Base-by-base conservation (phyloP, 1,140 invertebrate species). In the Whitmania pigra region DNA sequence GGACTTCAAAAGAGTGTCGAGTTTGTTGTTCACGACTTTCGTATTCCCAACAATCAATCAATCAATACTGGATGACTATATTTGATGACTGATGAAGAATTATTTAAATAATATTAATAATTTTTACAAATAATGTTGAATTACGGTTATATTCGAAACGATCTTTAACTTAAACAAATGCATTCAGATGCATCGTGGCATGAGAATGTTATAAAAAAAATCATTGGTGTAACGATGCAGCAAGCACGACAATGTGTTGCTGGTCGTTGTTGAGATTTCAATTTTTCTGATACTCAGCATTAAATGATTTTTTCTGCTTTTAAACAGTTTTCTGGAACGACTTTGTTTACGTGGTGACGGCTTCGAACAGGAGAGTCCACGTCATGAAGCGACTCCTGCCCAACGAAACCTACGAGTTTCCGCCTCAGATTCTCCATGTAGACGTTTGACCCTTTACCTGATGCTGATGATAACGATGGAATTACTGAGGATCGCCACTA, bases 311-410 rank as follows among this genome's bases (percentile, higher is more conserved):
- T n/a, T n/a, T n/a, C n/a, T 15, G 11, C 29, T 63, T 63, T 63
- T 20, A 11, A 63, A 63, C 29, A 63, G 57, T 63, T 63, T 63
- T 25, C 57, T 63, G 22, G 57, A 31, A 63, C 22, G 29, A 31
- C 57, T 63, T 22, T 31, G 29, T 63, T 31, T 63, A 63, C 57
- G 22, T 63, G 29, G 22, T 63, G 57, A 63, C 57, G 20, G 57
- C 57, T 1, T 63, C 57, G 11, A 63, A 63, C 18, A 63, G 29
- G 57, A 63, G 29, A 63, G 29, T 63, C 57, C 57, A 63, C 57
- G 29, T 63, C 57, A 63, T 63, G 22, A 63, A 63, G 18, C 7
- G 29, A 31, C 57, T 22, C 57, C 57, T 63, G 29, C 22, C 57
- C 29, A 25, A 22, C 18, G 57, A 63, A 7, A 31, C 4, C 22